These are phyloP conservation scores for Montipora capitata DNA, from an alignment of 92 coral and sea anemone species.

Conservation along the genomic window DNA sequence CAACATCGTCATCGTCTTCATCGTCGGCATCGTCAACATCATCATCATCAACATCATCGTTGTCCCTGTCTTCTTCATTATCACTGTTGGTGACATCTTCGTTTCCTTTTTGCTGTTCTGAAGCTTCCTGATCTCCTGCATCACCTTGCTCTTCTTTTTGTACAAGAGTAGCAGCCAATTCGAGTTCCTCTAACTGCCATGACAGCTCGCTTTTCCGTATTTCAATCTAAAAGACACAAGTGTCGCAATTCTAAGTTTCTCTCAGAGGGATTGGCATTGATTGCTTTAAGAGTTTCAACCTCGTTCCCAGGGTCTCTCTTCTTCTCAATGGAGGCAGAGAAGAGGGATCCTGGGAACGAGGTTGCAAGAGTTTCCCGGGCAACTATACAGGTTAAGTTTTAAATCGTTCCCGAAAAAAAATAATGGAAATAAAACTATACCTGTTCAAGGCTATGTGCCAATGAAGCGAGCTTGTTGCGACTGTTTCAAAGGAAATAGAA, in stretches of 20 bases:
- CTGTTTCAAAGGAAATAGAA: constrained; percentile 33
- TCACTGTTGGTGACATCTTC: not conserved
- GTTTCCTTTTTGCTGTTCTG: not conserved
- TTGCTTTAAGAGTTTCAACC: no score
- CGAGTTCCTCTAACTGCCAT: constrained; percentile 84
- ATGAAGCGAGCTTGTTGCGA: constrained; percentile 80
- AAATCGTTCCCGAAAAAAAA: no score
- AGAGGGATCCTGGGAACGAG: no score
- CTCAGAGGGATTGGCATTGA: no score
- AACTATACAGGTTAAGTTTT: no score
- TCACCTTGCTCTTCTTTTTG: constrained; percentile 59
- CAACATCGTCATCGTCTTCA: not conserved
- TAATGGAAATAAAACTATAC: constrained; percentile 26
- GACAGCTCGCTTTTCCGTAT: constrained; percentile 69
- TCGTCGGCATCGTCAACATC: not conserved
- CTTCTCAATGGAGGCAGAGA: no score
- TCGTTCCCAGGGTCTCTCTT: no score
- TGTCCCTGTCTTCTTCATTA: not conserved
- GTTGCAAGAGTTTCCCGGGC: no score
- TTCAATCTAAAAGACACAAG: constrained; percentile 30
- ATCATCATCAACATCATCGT: not conserved
- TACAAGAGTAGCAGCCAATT: constrained; percentile 70
- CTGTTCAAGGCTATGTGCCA: constrained; percentile 79
- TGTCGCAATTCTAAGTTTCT: no score
- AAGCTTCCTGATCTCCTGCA: no score